These are phyloP conservation scores for Drosophila nannoptera DNA, from an alignment of 1,140 invertebrate genomes.

Conservation along the genomic window DNA sequence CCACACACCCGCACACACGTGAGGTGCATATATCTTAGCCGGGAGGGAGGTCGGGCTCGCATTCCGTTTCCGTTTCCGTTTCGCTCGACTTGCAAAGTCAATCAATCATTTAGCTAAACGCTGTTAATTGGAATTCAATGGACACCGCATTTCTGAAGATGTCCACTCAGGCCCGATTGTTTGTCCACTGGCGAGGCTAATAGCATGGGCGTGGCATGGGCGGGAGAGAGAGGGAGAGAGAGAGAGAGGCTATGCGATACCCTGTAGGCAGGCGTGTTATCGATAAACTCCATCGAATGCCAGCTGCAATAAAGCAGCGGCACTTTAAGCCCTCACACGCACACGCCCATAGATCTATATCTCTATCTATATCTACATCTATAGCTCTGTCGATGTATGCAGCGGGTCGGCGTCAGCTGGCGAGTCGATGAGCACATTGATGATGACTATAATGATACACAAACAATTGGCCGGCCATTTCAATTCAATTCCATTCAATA, in stretches of 20 bases:
- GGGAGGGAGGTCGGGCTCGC: neutral
- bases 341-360: neutral
- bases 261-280: neutral
- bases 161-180: neutral
- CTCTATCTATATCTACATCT: neutral
- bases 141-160: slow-evolving; percentile 2
- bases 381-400: neutral
- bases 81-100: slow-evolving; percentile 14
- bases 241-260: neutral
- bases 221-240: neutral
- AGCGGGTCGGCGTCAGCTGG: slow-evolving; percentile 6
- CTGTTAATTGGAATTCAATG: slow-evolving; percentile 44
- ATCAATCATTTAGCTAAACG: slow-evolving; percentile 40
- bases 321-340: neutral
- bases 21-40: neutral
- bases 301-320: too few relatives aligned
- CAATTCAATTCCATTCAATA: slow-evolving; percentile 65
- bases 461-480: slow-evolving; percentile 73
- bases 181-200: neutral
- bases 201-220: neutral
- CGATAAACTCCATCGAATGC: too few relatives aligned
- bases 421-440: slow-evolving; percentile 41
- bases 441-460: slow-evolving; percentile 76
- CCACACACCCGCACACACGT: neutral
- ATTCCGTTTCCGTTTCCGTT: slow-evolving; percentile 22